Conservation (phyloP, 2,888 invertebrate genomes). For the Latrodectus hesperus region DNA sequence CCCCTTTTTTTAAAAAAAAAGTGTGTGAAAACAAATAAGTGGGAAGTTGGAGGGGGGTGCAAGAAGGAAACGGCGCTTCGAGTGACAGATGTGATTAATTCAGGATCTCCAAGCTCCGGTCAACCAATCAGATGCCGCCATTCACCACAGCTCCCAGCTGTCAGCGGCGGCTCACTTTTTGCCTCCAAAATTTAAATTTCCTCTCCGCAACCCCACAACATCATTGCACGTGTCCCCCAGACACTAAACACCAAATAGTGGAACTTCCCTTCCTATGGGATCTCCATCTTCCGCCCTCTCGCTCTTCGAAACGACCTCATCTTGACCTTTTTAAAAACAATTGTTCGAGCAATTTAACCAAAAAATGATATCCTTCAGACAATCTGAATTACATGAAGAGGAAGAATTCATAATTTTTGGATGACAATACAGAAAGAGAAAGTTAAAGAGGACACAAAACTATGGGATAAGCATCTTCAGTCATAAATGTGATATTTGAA, state of each 20-base stretch:
- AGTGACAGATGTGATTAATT: slow-evolving; percentile 70
- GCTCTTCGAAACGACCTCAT: slow-evolving; percentile 45
- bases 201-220: slow-evolving; percentile 45
- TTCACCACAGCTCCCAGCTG: slow-evolving; percentile 69
- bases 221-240: slow-evolving; percentile 28
- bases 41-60: neutral
- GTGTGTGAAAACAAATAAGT: too few species aligned
- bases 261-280: neutral
- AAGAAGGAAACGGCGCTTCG: slow-evolving; percentile 58
- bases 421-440: too few species aligned
- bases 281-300: slow-evolving; percentile 7
- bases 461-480: too few species aligned
- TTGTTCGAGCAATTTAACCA: too few species aligned
- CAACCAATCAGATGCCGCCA: slow-evolving; percentile 69
- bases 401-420: too few species aligned
- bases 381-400: too few species aligned
- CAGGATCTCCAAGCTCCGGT: slow-evolving; percentile 65
- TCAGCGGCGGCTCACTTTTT: slow-evolving; percentile 70
- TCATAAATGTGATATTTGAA: too few species aligned
- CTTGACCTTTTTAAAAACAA: slow-evolving; percentile 38
- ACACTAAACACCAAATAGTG: neutral
- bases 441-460: too few species aligned
- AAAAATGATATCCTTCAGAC: too few species aligned
- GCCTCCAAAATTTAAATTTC: slow-evolving; percentile 70
- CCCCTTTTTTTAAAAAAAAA: too few species aligned